Conservation (phyloP, 2,113 vertebrate genomes). For the Halcyon malimbica region DNA sequence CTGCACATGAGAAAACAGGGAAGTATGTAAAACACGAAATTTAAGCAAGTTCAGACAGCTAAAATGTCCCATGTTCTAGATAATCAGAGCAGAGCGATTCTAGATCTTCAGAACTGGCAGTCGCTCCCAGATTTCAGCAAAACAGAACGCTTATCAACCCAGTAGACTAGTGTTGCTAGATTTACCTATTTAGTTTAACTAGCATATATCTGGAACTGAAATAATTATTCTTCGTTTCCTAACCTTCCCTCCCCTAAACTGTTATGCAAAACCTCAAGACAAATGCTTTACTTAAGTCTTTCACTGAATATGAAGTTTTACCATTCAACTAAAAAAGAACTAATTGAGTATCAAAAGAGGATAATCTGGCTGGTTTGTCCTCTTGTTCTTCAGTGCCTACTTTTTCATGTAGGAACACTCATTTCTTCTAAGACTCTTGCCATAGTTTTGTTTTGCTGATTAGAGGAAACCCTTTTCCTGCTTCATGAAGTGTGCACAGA, state of each 20-base stretch:
- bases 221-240: background rate
- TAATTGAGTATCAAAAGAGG: background rate
- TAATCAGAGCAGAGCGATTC: background rate
- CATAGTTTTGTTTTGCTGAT: constrained; percentile 26
- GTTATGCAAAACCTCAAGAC: background rate
- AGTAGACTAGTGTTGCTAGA: background rate
- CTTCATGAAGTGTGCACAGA: constrained; percentile 25
- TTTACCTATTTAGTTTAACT: background rate
- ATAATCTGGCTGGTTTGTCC: background rate
- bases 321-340: background rate
- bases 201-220: background rate
- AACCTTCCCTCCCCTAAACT: background rate
- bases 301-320: background rate
- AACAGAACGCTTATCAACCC: background rate
- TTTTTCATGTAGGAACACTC: background rate
- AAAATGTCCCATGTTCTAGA: background rate
- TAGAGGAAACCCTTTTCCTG: constrained; percentile 8
- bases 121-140: background rate
- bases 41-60: background rate
- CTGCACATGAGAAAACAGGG: constrained; percentile 60
- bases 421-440: background rate
- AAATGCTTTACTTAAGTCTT: background rate
- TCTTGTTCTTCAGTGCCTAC: background rate
- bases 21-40: background rate
- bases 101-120: background rate